Conservation (phyloP, 1,140 invertebrate species). For the Cylas formicarius region DNA sequence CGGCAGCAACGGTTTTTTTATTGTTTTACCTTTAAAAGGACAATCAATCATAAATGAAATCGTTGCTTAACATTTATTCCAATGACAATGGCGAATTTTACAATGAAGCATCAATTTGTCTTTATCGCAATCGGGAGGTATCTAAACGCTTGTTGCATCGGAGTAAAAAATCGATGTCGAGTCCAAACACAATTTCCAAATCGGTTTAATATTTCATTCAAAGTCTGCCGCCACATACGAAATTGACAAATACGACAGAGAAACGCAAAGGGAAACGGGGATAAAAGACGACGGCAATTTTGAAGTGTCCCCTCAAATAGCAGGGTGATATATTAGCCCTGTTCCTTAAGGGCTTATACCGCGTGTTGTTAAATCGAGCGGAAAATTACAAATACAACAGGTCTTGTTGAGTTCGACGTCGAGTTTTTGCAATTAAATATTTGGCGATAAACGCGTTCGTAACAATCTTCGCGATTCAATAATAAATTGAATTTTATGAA, state of each 20-base stretch:
- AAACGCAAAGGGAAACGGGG: slow-evolving; percentile 11
- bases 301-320: slow-evolving; percentile 26
- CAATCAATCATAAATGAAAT: slow-evolving; percentile 21
- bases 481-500: too few relatives aligned
- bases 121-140: slow-evolving; percentile 19
- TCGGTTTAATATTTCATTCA: slow-evolving; percentile 26
- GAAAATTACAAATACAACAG: slow-evolving; percentile 28
- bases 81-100: slow-evolving; percentile 24
- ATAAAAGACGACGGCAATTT: slow-evolving; percentile 23
- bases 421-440: too few relatives aligned
- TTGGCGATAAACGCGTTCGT: too few relatives aligned
- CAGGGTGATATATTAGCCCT: slow-evolving; percentile 28
- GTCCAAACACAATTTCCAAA: slow-evolving; percentile 12
- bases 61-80: slow-evolving; percentile 21
- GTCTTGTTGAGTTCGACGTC: too few relatives aligned
- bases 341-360: slow-evolving; percentile 24
- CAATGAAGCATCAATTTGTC: slow-evolving; percentile 23
- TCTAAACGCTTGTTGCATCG: not conserved
- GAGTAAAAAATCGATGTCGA: not conserved
- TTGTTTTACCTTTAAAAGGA: slow-evolving; percentile 20
- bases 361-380: slow-evolving; percentile 26
- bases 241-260: slow-evolving; percentile 23
- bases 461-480: too few relatives aligned
- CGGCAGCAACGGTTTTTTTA: too few relatives aligned
- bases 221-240: slow-evolving; percentile 6